Conservation (phyloP, 2,113 vertebrate species). For the Paralichthys olivaceus region DNA sequence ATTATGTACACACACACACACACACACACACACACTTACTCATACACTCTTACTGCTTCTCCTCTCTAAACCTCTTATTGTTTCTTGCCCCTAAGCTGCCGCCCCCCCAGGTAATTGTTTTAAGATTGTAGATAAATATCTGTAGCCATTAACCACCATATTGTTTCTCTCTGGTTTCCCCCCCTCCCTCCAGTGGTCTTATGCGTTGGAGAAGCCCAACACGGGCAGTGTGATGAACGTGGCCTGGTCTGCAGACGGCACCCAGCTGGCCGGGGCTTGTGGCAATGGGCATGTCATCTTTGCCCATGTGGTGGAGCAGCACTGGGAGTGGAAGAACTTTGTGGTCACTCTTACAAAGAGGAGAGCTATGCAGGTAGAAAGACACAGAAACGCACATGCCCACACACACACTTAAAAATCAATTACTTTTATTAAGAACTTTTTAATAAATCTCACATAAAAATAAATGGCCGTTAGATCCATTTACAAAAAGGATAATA, state of each 20-base stretch:
- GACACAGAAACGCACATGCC: slow-evolving; percentile 18
- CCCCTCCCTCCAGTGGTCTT: slow-evolving; percentile 90
- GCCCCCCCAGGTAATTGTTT: slow-evolving; percentile 40
- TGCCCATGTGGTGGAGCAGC: slow-evolving; percentile 94
- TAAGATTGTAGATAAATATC: slow-evolving; percentile 33
- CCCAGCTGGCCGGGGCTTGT: slow-evolving; percentile 93
- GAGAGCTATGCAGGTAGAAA: slow-evolving; percentile 93
- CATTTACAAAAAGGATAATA: background rate
- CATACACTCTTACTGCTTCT: slow-evolving; percentile 12
- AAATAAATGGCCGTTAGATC: background rate
- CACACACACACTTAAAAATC: background rate
- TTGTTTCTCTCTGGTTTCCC: slow-evolving; percentile 11
- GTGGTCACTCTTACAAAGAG: slow-evolving; percentile 92
- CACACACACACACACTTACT: slow-evolving; percentile 11
- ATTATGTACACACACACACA: slow-evolving; percentile 36
- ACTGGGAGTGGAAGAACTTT: slow-evolving; percentile 96
- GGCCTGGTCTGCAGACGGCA: slow-evolving; percentile 94
- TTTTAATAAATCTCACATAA: background rate
- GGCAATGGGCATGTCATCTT: slow-evolving; percentile 96
- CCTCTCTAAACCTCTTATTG: slow-evolving; percentile 37
- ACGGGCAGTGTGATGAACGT: slow-evolving; percentile 93
- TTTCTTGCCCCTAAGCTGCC: slow-evolving; percentile 28
- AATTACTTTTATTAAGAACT: too few species aligned
- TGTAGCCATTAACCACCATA: slow-evolving; percentile 32
- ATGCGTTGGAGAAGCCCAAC: slow-evolving; percentile 94